phyloP scores from a whole-genome alignment of 23 tunicate genomes.

The Botrylloides violaceus region DNA sequence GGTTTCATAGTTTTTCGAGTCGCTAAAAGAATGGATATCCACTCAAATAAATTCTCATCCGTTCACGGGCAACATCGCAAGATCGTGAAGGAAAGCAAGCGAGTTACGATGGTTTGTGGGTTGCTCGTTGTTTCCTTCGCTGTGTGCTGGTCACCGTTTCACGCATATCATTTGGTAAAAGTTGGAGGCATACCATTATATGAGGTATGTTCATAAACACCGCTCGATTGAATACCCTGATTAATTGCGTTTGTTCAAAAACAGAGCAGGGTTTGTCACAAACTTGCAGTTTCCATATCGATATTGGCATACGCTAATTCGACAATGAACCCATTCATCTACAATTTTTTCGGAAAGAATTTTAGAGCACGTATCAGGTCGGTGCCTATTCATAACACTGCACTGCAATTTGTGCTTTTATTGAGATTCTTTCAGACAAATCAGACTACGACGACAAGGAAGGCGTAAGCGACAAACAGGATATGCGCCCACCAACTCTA shows the following conservation, averaged over 20 bases:
- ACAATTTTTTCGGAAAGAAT: constrained; percentile 12
- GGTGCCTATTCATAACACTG: background rate
- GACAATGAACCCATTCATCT: background rate
- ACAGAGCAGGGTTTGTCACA: background rate
- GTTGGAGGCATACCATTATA: background rate
- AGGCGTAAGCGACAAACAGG: too few relatives aligned
- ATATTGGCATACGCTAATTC: constrained; percentile 4
- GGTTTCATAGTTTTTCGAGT: background rate
- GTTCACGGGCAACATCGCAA: background rate
- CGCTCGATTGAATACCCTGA: background rate
- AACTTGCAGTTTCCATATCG: background rate
- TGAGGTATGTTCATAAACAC: background rate
- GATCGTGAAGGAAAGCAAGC: constrained; percentile 1
- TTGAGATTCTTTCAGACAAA: background rate
- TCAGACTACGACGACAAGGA: background rate
- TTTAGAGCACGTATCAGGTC: constrained; percentile 12
- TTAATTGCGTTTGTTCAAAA: background rate
- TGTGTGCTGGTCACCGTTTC: constrained; percentile 14
- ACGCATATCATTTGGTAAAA: background rate
- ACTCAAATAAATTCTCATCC: background rate
- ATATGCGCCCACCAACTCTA: background rate
- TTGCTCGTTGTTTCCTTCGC: constrained; percentile 2
- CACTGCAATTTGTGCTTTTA: background rate
- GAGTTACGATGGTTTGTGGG: constrained; percentile 11
- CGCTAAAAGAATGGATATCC: background rate